A percentile compares a stretch with the other conserved stretches of the same genome.
Conservation (phyloP, 2,888 invertebrate genomes). For the Stenotaenia linearis region DNA sequence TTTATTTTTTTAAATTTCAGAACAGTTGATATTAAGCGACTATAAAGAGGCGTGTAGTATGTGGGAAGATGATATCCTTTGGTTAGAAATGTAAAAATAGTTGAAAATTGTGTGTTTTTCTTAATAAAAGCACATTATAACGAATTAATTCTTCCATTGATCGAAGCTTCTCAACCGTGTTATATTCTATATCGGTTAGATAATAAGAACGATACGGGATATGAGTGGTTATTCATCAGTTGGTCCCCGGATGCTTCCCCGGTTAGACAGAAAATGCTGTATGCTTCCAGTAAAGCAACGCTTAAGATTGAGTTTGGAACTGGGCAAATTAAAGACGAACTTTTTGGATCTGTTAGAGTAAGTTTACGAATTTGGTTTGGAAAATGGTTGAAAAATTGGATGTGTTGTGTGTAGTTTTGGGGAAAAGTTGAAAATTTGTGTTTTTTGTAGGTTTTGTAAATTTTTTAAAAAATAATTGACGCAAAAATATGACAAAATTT, state of each 20-base stretch:
- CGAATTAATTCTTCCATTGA: slow-evolving; percentile 61
- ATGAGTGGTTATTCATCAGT: slow-evolving; percentile 86
- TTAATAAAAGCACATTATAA: slow-evolving; percentile 55
- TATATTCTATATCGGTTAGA: slow-evolving; percentile 84
- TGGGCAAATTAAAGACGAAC: slow-evolving; percentile 86
- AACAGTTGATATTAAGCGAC: slow-evolving; percentile 65
- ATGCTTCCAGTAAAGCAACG: slow-evolving; percentile 95
- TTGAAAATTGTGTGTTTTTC: not conserved
- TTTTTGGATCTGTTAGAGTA: slow-evolving; percentile 60
- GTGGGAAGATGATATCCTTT: slow-evolving; percentile 68
- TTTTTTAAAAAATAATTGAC: too few species aligned
- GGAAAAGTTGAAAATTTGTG: too few species aligned
- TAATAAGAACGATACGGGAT: slow-evolving; percentile 66
- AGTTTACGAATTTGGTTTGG: not conserved
- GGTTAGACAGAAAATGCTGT: slow-evolving; percentile 92
- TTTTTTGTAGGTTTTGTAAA: too few species aligned
- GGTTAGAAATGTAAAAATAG: not conserved
- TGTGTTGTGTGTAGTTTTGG: too few species aligned
- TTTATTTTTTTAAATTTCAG: slow-evolving; percentile 52
- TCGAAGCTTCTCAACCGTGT: slow-evolving; percentile 77
- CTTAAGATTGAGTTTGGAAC: slow-evolving; percentile 94
- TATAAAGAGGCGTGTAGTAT: slow-evolving; percentile 62
- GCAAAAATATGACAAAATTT: too few species aligned
- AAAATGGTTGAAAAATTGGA: too few species aligned
- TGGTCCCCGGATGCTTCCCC: slow-evolving; percentile 92